Evolutionary conservation across 2,797 vertebrate genomes (phyloP), one percentile per base, ranked within the genome.

Genomic region (Sciurus vulgaris): DNA sequence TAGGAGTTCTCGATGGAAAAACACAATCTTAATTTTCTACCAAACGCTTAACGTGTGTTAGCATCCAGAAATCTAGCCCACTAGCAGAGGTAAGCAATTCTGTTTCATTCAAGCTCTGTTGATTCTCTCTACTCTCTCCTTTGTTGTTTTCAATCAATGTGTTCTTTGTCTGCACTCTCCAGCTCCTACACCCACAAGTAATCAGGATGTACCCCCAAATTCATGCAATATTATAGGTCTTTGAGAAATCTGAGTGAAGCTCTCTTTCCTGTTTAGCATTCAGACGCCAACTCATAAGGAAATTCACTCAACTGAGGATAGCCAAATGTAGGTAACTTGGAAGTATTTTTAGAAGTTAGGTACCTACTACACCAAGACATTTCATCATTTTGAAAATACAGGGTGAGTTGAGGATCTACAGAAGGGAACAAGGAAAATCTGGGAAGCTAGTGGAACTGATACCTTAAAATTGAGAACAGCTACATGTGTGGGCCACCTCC

Each of bases 331-430:
- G 65, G 84, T 22, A 51, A n/a, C 35, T 28, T 76, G 77, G 38
- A 86, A 76, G n/a, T 56, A 67, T 28, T 93, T 93, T 92, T 38
- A 69, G 63, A 95, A 93, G 24, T 78, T 72, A 88, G 35, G 0
- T 74, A 73, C 89, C 15, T 76, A 47, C 67, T 70, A 85, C 1
- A 72, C n/a, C 1, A 1, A 82, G 20, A 65, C 0, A 20, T 59
- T 69, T 78, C 24, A 28, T 65, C 11, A 18, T 56, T 89, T 49
- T 69, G 73, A 61, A 96, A 56, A 92, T 28, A 73, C 1, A 41
- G 63, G 10, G 4, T 78, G 20, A 93, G 38, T 78, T 76, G 82
- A 91, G 77, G 67, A 74, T 92, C 72, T 83, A 4, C 17, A 8
- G 17, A 70, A 17, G n/a, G 78, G 92, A 96, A 91, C 2, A 49